phyloP scores from a whole-genome alignment of 2,797 vertebrate species.

The Urophycis tenuis region DNA sequence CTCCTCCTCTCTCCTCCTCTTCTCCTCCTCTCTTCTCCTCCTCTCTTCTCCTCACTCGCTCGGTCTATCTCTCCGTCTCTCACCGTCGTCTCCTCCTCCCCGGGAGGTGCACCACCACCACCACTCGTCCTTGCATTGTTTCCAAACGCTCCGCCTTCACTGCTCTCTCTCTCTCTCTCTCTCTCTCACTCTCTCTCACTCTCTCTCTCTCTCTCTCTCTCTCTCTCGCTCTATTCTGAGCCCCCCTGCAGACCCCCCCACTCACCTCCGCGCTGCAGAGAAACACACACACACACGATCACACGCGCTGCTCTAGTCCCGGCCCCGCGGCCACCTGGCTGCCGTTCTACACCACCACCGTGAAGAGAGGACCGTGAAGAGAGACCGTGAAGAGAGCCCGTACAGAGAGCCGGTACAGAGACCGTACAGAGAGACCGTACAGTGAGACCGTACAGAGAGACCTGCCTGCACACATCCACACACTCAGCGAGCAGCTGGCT shows the following conservation, averaged over 20 bases:
- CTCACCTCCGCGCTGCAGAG: too few relatives aligned
- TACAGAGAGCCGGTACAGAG: too few relatives aligned
- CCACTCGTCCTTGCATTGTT: constrained; percentile 59
- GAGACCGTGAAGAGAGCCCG: too few relatives aligned
- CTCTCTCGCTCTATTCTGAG: background rate
- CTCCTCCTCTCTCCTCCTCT: constrained; percentile 28
- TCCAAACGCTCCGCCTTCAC: constrained; percentile 47
- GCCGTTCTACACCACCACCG: too few relatives aligned
- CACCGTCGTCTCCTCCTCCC: constrained; percentile 12
- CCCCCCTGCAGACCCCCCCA: too few relatives aligned
- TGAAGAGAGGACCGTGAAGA: constrained; percentile 7
- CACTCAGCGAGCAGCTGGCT: constrained; percentile 49
- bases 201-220: background rate
- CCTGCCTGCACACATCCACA: constrained; percentile 45
- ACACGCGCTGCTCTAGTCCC: too few relatives aligned
- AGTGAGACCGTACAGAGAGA: constrained; percentile 55
- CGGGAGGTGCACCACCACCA: constrained; percentile 16
- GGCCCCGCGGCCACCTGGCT: too few relatives aligned
- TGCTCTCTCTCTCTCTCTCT: constrained; percentile 18
- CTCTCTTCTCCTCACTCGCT: constrained; percentile 14
- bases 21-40: constrained; percentile 38
- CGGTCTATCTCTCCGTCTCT: constrained; percentile 5
- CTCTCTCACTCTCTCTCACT: background rate
- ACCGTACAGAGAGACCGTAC: too few relatives aligned
- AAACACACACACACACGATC: too few relatives aligned